Evolutionary conservation across 2,113 vertebrate species (phyloP).

Genomic region (Syngnathus scovelli): DNA sequence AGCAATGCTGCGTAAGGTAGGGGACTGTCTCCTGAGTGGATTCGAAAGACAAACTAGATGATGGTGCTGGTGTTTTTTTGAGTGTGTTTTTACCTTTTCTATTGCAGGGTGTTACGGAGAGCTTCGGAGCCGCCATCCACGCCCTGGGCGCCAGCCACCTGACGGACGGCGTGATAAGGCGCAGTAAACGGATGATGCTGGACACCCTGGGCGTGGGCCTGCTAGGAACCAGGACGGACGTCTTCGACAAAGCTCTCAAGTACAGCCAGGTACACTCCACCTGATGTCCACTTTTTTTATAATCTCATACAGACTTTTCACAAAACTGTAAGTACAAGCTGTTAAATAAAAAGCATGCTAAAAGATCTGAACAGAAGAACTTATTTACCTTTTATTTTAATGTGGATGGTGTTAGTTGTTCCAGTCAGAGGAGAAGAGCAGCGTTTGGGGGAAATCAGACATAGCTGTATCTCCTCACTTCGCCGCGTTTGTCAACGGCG

Average conservation of each 20-base stretch:
- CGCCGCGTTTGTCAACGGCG: slow-evolving; percentile 87
- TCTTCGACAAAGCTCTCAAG: slow-evolving; percentile 77
- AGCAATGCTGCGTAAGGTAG: slow-evolving; percentile 70
- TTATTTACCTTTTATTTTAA: background rate
- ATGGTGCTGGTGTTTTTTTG: background rate
- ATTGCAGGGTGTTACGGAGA: slow-evolving; percentile 81
- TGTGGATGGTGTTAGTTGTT: slow-evolving; percentile 65
- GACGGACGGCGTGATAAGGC: slow-evolving; percentile 77
- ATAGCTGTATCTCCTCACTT: slow-evolving; percentile 75
- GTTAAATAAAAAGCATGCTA: no score
- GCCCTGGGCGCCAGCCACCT: slow-evolving; percentile 72
- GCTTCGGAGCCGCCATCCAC: slow-evolving; percentile 80
- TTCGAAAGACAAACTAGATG: background rate
- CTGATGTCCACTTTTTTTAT: background rate
- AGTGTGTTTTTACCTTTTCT: background rate
- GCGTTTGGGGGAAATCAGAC: slow-evolving; percentile 77
- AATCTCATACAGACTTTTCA: no score
- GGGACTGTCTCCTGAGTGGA: background rate
- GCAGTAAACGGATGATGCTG: slow-evolving; percentile 92
- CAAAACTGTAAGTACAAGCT: no score
- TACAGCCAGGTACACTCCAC: slow-evolving; percentile 80
- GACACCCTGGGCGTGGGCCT: slow-evolving; percentile 87
- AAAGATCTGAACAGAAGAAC: no score
- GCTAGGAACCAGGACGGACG: slow-evolving; percentile 78
- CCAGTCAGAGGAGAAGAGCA: slow-evolving; percentile 72